These are phyloP conservation scores for Pilophorus perplexus DNA, from an alignment of 2,888 invertebrate species.

Conservation along the genomic window DNA sequence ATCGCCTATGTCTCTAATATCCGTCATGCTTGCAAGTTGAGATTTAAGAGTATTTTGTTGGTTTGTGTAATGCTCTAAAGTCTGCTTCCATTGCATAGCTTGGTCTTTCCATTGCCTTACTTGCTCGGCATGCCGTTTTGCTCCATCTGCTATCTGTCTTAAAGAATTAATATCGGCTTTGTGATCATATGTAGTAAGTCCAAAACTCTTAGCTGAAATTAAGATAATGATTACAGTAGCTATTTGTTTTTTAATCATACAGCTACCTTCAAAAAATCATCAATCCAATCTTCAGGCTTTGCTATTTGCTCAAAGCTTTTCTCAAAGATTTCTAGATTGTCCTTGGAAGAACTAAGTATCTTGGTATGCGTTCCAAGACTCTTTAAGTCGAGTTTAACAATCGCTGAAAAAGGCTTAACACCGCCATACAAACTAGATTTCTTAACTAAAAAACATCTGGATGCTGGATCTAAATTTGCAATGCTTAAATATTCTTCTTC, in stretches of 20 bases:
- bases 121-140: background rate
- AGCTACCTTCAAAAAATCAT: background rate
- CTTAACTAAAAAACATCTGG: background rate
- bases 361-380: background rate
- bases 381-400: background rate
- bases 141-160: background rate
- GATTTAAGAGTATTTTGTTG: background rate
- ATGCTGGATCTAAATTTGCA: background rate
- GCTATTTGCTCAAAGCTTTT: background rate
- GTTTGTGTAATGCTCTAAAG: background rate
- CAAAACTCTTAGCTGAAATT: background rate
- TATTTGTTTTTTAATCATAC: background rate
- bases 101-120: background rate
- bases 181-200: background rate
- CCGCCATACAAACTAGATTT: background rate
- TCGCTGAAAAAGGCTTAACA: background rate
- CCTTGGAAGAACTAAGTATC: background rate
- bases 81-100: background rate
- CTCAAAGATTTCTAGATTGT: background rate
- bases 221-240: background rate
- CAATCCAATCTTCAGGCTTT: background rate
- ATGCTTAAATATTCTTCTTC: background rate
- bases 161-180: background rate
- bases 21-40: background rate
- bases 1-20: background rate